These are phyloP conservation scores for Sebastes hopkinsi DNA, from an alignment of 2,797 vertebrate genomes.

Conservation along the genomic window DNA sequence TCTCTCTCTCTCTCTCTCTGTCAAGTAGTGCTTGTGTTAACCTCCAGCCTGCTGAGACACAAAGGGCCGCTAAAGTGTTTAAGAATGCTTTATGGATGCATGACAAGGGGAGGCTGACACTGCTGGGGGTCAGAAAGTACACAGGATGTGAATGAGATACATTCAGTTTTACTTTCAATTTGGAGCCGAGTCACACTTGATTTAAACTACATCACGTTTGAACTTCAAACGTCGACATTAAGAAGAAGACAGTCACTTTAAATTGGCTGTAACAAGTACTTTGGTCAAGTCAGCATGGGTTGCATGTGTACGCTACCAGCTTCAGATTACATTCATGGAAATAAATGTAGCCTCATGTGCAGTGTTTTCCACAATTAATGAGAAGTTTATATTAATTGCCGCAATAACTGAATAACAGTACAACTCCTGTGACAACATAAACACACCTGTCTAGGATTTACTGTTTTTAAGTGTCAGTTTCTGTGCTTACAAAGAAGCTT, in stretches of 20 bases:
- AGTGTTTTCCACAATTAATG: background rate
- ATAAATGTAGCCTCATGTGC: background rate
- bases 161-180: conserved; percentile 65
- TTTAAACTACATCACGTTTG: conserved; percentile 49
- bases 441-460: fast-evolving
- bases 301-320: background rate
- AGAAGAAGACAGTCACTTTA: conserved; percentile 18
- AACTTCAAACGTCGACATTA: conserved; percentile 45
- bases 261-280: conserved; percentile 14
- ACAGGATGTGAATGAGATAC: conserved; percentile 72
- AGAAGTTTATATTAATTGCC: background rate
- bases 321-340: conserved; percentile 15
- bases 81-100: conserved; percentile 79
- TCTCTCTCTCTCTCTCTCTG: conserved; percentile 39
- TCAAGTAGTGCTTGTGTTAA: conserved; percentile 81
- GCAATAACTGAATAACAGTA: background rate
- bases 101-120: conserved; percentile 70
- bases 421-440: background rate
- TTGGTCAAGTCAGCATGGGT: background rate
- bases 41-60: conserved; percentile 75
- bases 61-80: conserved; percentile 79
- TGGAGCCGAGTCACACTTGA: conserved; percentile 64
- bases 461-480: background rate
- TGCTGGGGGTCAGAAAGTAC: conserved; percentile 73
- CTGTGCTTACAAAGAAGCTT: background rate